These are phyloP conservation scores for Vulpes lagopus DNA, from an alignment of 2,113 vertebrate genomes.

Conservation along the genomic window DNA sequence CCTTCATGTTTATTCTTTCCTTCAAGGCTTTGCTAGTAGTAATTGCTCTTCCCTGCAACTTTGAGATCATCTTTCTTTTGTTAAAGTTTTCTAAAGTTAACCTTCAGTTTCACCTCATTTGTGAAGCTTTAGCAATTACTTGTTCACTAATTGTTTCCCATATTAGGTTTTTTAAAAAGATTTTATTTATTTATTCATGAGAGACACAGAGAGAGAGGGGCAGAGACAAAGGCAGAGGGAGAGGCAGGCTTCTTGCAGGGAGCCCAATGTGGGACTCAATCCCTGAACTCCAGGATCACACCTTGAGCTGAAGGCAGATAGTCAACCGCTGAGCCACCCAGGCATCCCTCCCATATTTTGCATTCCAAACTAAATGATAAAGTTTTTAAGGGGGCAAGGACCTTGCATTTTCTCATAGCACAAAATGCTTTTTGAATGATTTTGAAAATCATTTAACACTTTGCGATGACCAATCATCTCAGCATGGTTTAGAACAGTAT, in stretches of 20 bases:
- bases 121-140: not conserved
- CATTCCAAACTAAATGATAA: slow-evolving; percentile 32
- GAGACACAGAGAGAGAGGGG: no score
- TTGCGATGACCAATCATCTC: not conserved
- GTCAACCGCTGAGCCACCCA: no score
- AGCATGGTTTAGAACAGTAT: not conserved
- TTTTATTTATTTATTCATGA: no score
- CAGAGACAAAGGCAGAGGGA: no score
- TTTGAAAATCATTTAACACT: slow-evolving; percentile 29
- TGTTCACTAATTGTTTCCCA: slow-evolving; percentile 1
- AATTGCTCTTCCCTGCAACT: not conserved
- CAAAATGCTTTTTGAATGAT: not conserved
- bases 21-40: not conserved
- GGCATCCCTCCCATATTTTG: not conserved
- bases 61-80: not conserved
- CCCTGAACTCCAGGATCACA: no score
- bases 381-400: not conserved
- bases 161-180: not conserved
- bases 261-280: no score
- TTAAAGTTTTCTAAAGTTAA: slow-evolving; percentile 10
- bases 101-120: slow-evolving; percentile 35
- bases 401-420: not conserved
- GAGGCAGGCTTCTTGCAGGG: no score
- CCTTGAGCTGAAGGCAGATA: no score
- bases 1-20: not conserved